A percentile compares a stretch with the other conserved stretches of the same genome.
Conservation (phyloP, 92 coral and sea anemone species). For the Umimayanthus chanpuru region DNA sequence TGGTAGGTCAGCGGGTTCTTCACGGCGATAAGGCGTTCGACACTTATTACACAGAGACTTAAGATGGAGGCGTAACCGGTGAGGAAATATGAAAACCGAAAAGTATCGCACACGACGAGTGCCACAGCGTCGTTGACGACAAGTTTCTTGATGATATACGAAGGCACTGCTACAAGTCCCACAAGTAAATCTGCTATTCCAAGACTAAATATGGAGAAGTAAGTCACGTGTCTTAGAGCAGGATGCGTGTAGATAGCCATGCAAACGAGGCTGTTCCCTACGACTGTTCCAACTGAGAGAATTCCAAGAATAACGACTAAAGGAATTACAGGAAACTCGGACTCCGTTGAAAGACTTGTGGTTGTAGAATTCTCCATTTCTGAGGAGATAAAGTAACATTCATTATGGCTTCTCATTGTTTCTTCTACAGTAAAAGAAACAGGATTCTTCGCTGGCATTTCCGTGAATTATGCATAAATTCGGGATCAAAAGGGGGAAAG, state of each 20-base stretch:
- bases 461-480: too few species aligned
- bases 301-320: slow-evolving; percentile 63
- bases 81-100: slow-evolving; percentile 88
- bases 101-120: slow-evolving; percentile 60
- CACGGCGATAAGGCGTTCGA: slow-evolving; percentile 90
- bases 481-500: too few species aligned
- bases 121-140: slow-evolving; percentile 56
- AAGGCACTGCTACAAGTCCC: slow-evolving; percentile 92
- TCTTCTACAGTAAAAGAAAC: too few species aligned
- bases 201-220: slow-evolving; percentile 83
- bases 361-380: slow-evolving; percentile 49
- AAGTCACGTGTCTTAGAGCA: slow-evolving; percentile 78
- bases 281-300: slow-evolving; percentile 73
- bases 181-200: slow-evolving; percentile 89
- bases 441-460: too few species aligned
- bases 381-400: not conserved
- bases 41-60: slow-evolving; percentile 88
- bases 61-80: slow-evolving; percentile 94
- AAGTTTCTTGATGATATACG: slow-evolving; percentile 89
- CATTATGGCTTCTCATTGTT: not conserved
- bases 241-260: slow-evolving; percentile 84
- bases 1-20: slow-evolving; percentile 80
- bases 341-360: slow-evolving; percentile 64
- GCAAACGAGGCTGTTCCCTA: slow-evolving; percentile 88
- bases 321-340: slow-evolving; percentile 61